Evolutionary conservation across 1,140 invertebrate species (phyloP).

Genomic region (Sinella curviseta): DNA sequence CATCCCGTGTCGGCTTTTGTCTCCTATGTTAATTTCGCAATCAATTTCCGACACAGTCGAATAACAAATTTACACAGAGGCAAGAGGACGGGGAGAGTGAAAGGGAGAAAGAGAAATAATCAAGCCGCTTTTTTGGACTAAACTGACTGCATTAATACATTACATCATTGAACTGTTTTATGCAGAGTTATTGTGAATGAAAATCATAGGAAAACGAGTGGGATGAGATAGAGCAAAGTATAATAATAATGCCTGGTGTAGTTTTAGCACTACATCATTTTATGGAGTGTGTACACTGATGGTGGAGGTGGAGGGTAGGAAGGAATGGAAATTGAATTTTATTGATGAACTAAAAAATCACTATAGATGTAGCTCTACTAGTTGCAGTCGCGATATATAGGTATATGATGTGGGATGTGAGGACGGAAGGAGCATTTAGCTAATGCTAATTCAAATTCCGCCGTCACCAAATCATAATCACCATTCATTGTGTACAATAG

Average conservation of each 20-base stretch:
- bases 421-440: too few relatives aligned
- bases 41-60: slow-evolving; percentile 36
- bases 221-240: slow-evolving; percentile 28
- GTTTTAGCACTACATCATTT: too few relatives aligned
- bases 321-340: slow-evolving; percentile 40
- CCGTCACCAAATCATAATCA: too few relatives aligned
- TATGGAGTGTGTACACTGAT: too few relatives aligned
- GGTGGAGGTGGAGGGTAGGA: slow-evolving; percentile 1
- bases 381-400: not conserved
- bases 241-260: too few relatives aligned
- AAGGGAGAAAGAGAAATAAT: slow-evolving; percentile 19
- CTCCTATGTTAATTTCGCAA: slow-evolving; percentile 44
- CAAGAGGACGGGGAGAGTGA: not conserved
- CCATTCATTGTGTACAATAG: too few relatives aligned
- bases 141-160: not conserved
- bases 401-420: too few relatives aligned
- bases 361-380: not conserved
- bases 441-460: too few relatives aligned
- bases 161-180: not conserved
- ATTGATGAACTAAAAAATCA: slow-evolving; percentile 42
- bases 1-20: slow-evolving; percentile 24
- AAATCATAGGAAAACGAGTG: slow-evolving; percentile 15
- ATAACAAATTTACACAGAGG: slow-evolving; percentile 30
- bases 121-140: not conserved
- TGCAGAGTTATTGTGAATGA: not conserved